These are phyloP conservation scores for Tachysurus fulvidraco DNA, from an alignment of 2,113 vertebrate species.

Conservation along the genomic window DNA sequence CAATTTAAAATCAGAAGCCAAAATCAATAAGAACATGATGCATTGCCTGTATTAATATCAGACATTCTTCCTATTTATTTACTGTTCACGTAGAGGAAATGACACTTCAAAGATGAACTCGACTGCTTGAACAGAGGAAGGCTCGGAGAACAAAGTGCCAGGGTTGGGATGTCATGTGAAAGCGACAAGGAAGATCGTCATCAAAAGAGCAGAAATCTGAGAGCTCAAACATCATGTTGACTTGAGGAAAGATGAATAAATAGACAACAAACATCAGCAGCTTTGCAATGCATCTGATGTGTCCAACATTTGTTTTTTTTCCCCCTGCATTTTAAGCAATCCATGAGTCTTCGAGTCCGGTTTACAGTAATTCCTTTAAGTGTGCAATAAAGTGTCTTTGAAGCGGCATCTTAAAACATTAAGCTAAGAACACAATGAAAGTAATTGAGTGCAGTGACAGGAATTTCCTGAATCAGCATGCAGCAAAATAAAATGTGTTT, in stretches of 20 bases:
- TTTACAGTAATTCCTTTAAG: slow-evolving; percentile 7
- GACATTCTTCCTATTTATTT: neutral
- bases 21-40: neutral
- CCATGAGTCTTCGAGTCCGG: neutral
- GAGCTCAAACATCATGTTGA: slow-evolving; percentile 15
- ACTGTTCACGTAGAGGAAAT: neutral
- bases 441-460: neutral
- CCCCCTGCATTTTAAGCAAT: neutral
- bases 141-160: neutral
- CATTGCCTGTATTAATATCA: neutral
- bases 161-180: slow-evolving; percentile 28
- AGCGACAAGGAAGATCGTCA: slow-evolving; percentile 4
- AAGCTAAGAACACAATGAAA: slow-evolving; percentile 4
- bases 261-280: slow-evolving; percentile 16
- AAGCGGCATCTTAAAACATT: slow-evolving; percentile 1
- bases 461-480: slow-evolving; percentile 3
- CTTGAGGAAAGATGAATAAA: slow-evolving; percentile 6
- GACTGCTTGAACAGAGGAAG: neutral
- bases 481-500: slow-evolving; percentile 1
- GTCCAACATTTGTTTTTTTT: neutral
- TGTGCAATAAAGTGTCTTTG: slow-evolving; percentile 10
- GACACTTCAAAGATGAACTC: neutral
- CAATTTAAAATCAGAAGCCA: neutral
- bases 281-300: neutral
- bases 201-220: neutral